Percentiles rank a stretch among this genome's conserved stretches.
Evolutionary conservation across 2,113 vertebrate species (phyloP).

Genomic region (Polypterus senegalus): DNA sequence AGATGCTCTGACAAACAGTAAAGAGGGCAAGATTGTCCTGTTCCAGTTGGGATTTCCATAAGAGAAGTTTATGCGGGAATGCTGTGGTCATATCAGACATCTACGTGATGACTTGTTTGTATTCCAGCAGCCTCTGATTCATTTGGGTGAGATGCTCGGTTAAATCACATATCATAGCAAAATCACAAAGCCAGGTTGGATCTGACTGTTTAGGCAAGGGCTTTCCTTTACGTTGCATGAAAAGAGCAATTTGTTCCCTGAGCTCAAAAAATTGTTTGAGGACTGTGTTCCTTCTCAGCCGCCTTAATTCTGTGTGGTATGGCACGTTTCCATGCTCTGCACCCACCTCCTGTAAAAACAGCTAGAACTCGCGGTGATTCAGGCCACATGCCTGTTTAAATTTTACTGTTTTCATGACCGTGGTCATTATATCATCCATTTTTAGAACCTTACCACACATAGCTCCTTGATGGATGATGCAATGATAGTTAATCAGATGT

Average conservation of each 20-base stretch:
- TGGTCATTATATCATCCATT: slow-evolving; percentile 32
- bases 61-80: slow-evolving; percentile 13
- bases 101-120: slow-evolving; percentile 19
- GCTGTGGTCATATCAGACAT: slow-evolving; percentile 16
- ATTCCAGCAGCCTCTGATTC: slow-evolving; percentile 21
- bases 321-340: slow-evolving; percentile 16
- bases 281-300: slow-evolving; percentile 15
- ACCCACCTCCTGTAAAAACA: slow-evolving; percentile 25
- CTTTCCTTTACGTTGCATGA: slow-evolving; percentile 19
- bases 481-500: slow-evolving; percentile 24
- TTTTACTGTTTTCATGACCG: slow-evolving; percentile 30
- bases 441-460: slow-evolving; percentile 23
- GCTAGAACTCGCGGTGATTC: slow-evolving; percentile 32
- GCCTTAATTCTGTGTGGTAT: slow-evolving; percentile 12
- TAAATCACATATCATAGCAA: too few relatives aligned
- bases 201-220: slow-evolving; percentile 13
- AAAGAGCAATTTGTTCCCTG: slow-evolving; percentile 20
- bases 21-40: slow-evolving; percentile 20
- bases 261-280: slow-evolving; percentile 23
- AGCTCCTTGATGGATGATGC: slow-evolving; percentile 32
- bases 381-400: slow-evolving; percentile 35
- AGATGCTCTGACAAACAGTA: slow-evolving; percentile 22
- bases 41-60: slow-evolving; percentile 17
- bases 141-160: slow-evolving; percentile 19
- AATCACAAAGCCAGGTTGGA: slow-evolving; percentile 21